Conservation (phyloP, 64 coral and sea anemone species). For the Exaiptasia diaphana region DNA sequence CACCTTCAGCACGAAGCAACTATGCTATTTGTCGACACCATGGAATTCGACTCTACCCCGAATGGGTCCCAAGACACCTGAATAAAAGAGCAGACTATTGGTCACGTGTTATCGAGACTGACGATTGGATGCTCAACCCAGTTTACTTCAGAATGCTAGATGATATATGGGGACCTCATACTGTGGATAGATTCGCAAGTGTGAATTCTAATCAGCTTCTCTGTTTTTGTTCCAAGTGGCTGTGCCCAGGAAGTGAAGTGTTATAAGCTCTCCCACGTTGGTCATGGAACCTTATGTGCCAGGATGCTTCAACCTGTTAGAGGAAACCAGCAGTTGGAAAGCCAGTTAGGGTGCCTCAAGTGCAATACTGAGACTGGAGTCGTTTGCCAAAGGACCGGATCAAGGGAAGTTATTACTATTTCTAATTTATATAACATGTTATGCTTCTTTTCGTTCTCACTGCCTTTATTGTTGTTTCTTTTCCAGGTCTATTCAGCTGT, state of each 20-base stretch:
- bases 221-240: constrained; percentile 1
- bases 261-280: neutral
- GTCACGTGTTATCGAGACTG: neutral
- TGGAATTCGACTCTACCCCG: neutral
- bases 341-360: too few relatives aligned
- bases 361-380: too few relatives aligned
- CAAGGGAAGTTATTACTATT: too few relatives aligned
- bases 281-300: too few relatives aligned
- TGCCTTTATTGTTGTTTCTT: too few relatives aligned
- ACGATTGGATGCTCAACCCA: neutral
- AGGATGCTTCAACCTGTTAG: neutral
- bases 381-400: too few relatives aligned
- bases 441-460: too few relatives aligned
- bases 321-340: neutral
- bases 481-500: too few relatives aligned
- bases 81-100: neutral
- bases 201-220: constrained; percentile 1
- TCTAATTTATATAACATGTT: too few relatives aligned
- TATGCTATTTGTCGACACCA: neutral
- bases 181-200: constrained; percentile 22
- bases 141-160: neutral
- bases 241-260: neutral
- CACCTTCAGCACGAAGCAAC: neutral
- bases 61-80: neutral
- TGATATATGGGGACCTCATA: neutral